Percentiles rank a stretch among this genome's conserved stretches.
Conservation (phyloP, 2,113 vertebrate species). For the Andinoacara biseriatus region DNA sequence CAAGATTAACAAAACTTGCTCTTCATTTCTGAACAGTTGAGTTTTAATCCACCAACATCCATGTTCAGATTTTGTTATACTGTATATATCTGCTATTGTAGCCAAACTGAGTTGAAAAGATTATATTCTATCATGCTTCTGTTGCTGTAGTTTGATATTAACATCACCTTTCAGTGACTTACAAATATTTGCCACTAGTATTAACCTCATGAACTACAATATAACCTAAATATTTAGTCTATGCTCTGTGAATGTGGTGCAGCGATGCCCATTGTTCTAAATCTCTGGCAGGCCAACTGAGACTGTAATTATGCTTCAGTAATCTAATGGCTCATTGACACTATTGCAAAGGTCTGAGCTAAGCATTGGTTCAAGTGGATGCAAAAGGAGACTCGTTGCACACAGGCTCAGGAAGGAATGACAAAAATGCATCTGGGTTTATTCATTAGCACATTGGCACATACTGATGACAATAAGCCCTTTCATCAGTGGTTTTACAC, state of each 20-base stretch:
- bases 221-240: conserved; percentile 30
- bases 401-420: conserved; percentile 19
- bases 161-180: conserved; percentile 4
- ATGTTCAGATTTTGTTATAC: neutral
- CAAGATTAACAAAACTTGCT: neutral
- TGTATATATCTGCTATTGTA: neutral
- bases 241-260: conserved; percentile 8
- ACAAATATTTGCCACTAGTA: conserved; percentile 6
- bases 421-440: neutral
- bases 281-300: conserved; percentile 20
- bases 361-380: conserved; percentile 16
- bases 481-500: neutral
- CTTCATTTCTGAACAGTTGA: neutral
- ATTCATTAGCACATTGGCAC: conserved; percentile 11
- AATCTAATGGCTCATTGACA: conserved; percentile 24
- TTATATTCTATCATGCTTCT: neutral
- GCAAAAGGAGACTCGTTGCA: neutral
- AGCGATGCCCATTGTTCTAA: conserved; percentile 19
- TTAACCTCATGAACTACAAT: neutral
- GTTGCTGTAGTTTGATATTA: neutral
- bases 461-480: conserved; percentile 1
- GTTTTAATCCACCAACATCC: neutral
- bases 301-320: conserved; percentile 25
- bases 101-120: conserved; percentile 8
- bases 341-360: conserved; percentile 24